Evolutionary conservation across 2,888 invertebrate species (phyloP).

Genomic region (Nysson spinosus): DNA sequence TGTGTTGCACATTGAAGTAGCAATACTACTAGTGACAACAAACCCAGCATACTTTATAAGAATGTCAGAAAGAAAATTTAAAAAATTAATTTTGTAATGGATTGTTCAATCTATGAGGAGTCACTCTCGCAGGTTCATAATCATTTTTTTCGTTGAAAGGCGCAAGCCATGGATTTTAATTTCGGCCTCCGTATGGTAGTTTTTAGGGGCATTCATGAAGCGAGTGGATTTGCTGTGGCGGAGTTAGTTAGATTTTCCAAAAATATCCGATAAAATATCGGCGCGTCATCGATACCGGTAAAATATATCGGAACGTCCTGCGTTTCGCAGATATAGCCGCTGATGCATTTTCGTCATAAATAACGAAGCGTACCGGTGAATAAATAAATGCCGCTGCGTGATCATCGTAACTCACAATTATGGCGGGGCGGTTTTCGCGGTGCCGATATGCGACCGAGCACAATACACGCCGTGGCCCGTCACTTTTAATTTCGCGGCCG

Average conservation of each 20-base stretch:
- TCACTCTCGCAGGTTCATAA: no score
- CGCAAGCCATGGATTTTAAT: conserved; percentile 3
- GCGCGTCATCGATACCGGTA: conserved; percentile 60
- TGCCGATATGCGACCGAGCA: conserved; percentile 48
- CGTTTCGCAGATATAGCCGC: conserved; percentile 45
- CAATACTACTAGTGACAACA: no score
- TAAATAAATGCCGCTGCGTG: conserved; percentile 63
- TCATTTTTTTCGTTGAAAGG: no score
- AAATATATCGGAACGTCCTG: conserved; percentile 19
- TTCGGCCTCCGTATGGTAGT: not conserved
- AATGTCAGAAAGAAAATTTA: no score
- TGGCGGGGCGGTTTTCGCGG: conserved; percentile 57
- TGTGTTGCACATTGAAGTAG: no score
- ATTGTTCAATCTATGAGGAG: no score
- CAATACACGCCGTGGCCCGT: conserved; percentile 64
- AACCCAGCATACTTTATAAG: no score
- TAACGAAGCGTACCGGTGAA: conserved; percentile 60
- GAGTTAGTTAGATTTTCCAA: conserved; percentile 32
- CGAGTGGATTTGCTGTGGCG: not conserved
- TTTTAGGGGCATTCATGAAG: not conserved
- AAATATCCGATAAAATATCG: conserved; percentile 63
- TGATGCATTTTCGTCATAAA: conserved; percentile 70
- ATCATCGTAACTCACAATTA: conserved; percentile 74
- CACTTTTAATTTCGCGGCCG: conserved; percentile 75
- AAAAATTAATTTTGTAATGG: no score